Conservation (phyloP, 2,888 invertebrate genomes). For the Clunio marinus region DNA sequence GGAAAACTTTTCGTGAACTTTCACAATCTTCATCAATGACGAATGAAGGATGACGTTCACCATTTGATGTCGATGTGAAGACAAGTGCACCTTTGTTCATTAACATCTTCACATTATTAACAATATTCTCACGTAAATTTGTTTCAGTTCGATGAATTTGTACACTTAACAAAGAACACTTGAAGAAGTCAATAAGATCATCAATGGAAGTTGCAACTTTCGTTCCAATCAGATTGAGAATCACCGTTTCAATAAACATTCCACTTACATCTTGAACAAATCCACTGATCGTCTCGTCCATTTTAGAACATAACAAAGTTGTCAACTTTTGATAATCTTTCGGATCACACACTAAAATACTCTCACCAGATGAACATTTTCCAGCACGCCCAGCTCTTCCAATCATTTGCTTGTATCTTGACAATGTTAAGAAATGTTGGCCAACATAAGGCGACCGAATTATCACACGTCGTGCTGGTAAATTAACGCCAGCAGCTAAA, state of each 20-base stretch:
- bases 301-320: constrained; percentile 58
- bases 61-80: not conserved
- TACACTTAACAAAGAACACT: constrained; percentile 63
- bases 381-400: constrained; percentile 93
- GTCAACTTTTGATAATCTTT: constrained; percentile 58
- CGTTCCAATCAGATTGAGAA: constrained; percentile 67
- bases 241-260: constrained; percentile 58
- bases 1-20: not conserved
- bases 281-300: constrained; percentile 64
- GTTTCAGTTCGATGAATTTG: constrained; percentile 55
- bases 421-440: constrained; percentile 64
- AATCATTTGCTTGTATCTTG: constrained; percentile 91
- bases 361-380: constrained; percentile 74
- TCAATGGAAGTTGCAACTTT: constrained; percentile 57
- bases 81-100: constrained; percentile 52
- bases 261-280: constrained; percentile 54
- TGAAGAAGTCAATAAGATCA: constrained; percentile 56
- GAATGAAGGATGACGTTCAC: not conserved
- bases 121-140: constrained; percentile 50
- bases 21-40: not conserved
- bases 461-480: constrained; percentile 87
- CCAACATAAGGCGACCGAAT: constrained; percentile 82
- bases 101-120: constrained; percentile 51
- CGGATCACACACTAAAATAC: constrained; percentile 72
- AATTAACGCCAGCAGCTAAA: constrained; percentile 94